Percentiles rank a stretch among this genome's conserved stretches.
phyloP scores from a whole-genome alignment of 2,797 vertebrate species.

The Novumbra hubbsi region DNA sequence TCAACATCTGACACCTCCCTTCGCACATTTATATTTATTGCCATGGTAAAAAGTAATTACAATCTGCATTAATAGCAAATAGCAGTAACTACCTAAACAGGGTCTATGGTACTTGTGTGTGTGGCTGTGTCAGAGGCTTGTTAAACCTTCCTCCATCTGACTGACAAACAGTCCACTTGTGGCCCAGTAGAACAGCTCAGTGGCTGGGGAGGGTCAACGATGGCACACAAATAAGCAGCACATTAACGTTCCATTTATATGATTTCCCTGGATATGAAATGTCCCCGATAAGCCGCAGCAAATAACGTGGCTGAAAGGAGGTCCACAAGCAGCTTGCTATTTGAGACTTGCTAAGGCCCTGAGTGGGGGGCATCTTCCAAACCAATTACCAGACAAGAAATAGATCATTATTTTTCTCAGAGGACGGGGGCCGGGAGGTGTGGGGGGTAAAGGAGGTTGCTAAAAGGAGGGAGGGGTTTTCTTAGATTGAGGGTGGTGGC shows the following conservation, averaged over 20 bases:
- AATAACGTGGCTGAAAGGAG: constrained; percentile 75
- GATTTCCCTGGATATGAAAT: constrained; percentile 76
- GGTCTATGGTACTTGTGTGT: neutral
- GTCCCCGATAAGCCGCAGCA: constrained; percentile 73
- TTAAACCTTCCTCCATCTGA: constrained; percentile 40
- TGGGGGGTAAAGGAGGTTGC: constrained; percentile 68
- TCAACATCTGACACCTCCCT: neutral
- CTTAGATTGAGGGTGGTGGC: constrained; percentile 71
- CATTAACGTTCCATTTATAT: constrained; percentile 77
- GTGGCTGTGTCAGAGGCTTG: constrained; percentile 23
- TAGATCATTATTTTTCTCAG: constrained; percentile 80
- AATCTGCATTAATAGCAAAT: neutral
- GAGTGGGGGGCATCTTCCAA: constrained; percentile 78
- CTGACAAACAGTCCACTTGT: constrained; percentile 49
- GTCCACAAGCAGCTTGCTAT: constrained; percentile 66
- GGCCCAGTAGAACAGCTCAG: constrained; percentile 44
- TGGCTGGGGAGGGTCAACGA: constrained; percentile 57
- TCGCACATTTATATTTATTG: neutral
- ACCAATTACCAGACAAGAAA: constrained; percentile 85
- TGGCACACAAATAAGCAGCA: constrained; percentile 62
- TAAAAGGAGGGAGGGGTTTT: constrained; percentile 74
- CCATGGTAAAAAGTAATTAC: neutral
- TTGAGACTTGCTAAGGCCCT: constrained; percentile 65
- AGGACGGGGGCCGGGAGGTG: constrained; percentile 56
- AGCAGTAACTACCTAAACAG: neutral